Evolutionary conservation across 2,888 invertebrate species (phyloP).

Genomic region (Panopea generosa): DNA sequence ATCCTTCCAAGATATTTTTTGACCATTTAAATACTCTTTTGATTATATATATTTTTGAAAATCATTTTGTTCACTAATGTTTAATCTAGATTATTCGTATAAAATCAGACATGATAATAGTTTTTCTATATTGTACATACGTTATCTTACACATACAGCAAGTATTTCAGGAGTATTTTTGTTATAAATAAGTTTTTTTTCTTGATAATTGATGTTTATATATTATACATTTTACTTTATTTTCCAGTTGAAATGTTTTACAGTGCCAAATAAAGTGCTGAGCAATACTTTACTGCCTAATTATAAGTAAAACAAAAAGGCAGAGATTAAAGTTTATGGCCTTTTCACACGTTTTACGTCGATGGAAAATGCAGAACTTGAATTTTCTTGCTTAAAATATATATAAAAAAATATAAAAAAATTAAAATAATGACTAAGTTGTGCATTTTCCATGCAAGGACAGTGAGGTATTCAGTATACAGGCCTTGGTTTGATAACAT

Average conservation of each 20-base stretch:
- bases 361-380: no score
- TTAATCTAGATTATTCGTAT: slow-evolving; percentile 38
- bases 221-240: slow-evolving; percentile 67
- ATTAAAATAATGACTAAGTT: no score
- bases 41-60: slow-evolving; percentile 38
- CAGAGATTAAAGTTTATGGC: slow-evolving; percentile 10
- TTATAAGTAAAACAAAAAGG: background rate
- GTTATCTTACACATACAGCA: slow-evolving; percentile 57
- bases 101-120: slow-evolving; percentile 17
- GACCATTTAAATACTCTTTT: slow-evolving; percentile 38
- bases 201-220: slow-evolving; percentile 62
- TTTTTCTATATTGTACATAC: slow-evolving; percentile 54
- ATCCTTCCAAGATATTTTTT: slow-evolving; percentile 42
- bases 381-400: no score
- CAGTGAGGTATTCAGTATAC: no score
- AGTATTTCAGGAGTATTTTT: slow-evolving; percentile 67
- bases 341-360: slow-evolving; percentile 2
- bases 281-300: slow-evolving; percentile 56
- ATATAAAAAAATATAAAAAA: no score
- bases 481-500: no score
- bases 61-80: slow-evolving; percentile 38
- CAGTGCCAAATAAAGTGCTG: slow-evolving; percentile 59
- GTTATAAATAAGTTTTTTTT: slow-evolving; percentile 51
- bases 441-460: no score
- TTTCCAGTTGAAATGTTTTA: slow-evolving; percentile 56